Evolutionary conservation across 2,113 vertebrate species (phyloP), one percentile per base, ranked within the genome.

Genomic region (Cheirogaleus medius): DNA sequence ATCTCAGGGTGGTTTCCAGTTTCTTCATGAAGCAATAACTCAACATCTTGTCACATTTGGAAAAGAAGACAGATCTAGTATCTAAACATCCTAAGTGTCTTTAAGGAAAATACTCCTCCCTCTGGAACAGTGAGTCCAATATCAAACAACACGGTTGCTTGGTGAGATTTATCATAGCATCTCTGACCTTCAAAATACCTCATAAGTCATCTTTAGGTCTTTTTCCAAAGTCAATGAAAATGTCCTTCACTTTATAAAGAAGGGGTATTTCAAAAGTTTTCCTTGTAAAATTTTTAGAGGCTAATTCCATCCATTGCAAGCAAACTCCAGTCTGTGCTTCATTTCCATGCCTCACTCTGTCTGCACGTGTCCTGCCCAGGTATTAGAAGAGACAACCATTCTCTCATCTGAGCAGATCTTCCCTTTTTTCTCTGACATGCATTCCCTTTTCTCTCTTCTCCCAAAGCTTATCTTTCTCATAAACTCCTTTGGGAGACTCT

Each of bases 1-100:
- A 20, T 93, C 47, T 90, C 95, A 49, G 86, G 80, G 86, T 97
- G 90, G 95, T 96, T 97, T 96, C 96, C 96, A 97, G 80, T 90
- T 93, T 84, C 84, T 94, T 96, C 95, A 25, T 39, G 87, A 85
- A 96, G 95, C 91, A 95, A 87, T 97, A 97, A 95, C 84, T 97
- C 90, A 90, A 93, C 69, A 74, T 69, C 96, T 92, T 76, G 97
- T 93, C 97, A 92, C 97, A 91, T 91, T 94, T 97, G 81, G 90
- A 63, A 92, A 95, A 97, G 63, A 25, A 97, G 97, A 69, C 84
- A 68, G 94, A 95, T 71, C 69, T 29, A 84, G 32, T 90, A 42
- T 96, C 94, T 97, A 86, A 96, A 96, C 34, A 90, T 90, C 32
- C 37, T 52, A 66, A 94, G 44, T 77, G 60, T 94, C 94, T 97